Conservation (phyloP, 2,888 invertebrate genomes). For the Oxyscelio sp. region DNA sequence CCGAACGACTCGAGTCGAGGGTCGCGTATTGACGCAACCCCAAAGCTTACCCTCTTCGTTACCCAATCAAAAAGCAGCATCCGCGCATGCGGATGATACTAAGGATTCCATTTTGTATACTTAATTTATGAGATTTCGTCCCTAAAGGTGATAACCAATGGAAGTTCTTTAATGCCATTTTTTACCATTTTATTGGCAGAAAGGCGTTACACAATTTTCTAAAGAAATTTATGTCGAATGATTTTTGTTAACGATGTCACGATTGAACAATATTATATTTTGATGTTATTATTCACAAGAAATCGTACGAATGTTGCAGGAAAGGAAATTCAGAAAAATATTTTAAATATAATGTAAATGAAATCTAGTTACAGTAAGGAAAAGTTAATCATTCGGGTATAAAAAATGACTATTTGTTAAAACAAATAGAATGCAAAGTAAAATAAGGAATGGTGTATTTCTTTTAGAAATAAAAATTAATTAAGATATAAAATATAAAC, state of each 20-base stretch:
- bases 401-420: background rate
- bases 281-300: no score
- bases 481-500: no score
- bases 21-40: constrained; percentile 84
- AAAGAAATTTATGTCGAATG: no score
- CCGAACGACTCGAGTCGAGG: constrained; percentile 53
- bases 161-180: constrained; percentile 29
- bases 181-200: constrained; percentile 1
- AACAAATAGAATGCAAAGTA: no score
- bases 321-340: no score
- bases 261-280: no score
- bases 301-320: no score
- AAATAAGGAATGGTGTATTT: no score
- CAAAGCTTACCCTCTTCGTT: constrained; percentile 80
- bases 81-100: constrained; percentile 85
- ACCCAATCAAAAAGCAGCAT: constrained; percentile 87
- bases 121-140: constrained; percentile 62
- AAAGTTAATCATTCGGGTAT: no score
- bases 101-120: constrained; percentile 81
- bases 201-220: constrained; percentile 20
- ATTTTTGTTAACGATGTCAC: no score
- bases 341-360: no score
- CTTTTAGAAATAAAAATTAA: background rate
- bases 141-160: constrained; percentile 57
- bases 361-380: no score